Conservation (phyloP, 2,888 invertebrate genomes). For the Nebria brevicollis region DNA sequence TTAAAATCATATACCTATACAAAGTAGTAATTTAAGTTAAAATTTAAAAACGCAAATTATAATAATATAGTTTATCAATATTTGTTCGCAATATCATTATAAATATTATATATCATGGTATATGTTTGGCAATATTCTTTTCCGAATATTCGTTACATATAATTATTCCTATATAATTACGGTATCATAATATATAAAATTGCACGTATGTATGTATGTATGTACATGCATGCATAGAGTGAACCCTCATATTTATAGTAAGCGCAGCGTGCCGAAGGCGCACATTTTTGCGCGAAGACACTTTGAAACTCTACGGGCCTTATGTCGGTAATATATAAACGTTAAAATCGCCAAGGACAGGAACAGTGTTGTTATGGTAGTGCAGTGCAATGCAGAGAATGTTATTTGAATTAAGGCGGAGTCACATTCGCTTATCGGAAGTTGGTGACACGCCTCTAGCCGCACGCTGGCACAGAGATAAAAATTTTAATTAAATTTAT, state of each 20-base stretch:
- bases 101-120: background rate
- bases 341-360: conserved; percentile 20
- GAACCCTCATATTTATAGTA: conserved; percentile 20
- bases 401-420: conserved; percentile 9
- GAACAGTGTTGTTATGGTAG: background rate
- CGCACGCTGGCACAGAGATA: conserved; percentile 4
- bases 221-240: background rate
- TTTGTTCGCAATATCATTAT: background rate
- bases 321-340: conserved; percentile 4
- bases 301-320: background rate
- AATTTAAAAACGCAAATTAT: background rate
- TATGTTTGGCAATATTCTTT: conserved; percentile 4
- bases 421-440: conserved; percentile 20
- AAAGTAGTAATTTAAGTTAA: no score
- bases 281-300: background rate
- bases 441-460: conserved; percentile 12
- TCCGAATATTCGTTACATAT: conserved; percentile 19
- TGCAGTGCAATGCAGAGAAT: background rate
- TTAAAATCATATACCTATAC: no score
- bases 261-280: background rate
- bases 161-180: conserved; percentile 26
- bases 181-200: conserved; percentile 13
- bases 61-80: background rate
- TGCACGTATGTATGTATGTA: background rate
- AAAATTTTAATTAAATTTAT: conserved; percentile 34